Evolutionary conservation across 35 echinoderm and acorn worm species (phyloP), one percentile per base, ranked within the genome.

Genomic region (Apostichopus californicus): DNA sequence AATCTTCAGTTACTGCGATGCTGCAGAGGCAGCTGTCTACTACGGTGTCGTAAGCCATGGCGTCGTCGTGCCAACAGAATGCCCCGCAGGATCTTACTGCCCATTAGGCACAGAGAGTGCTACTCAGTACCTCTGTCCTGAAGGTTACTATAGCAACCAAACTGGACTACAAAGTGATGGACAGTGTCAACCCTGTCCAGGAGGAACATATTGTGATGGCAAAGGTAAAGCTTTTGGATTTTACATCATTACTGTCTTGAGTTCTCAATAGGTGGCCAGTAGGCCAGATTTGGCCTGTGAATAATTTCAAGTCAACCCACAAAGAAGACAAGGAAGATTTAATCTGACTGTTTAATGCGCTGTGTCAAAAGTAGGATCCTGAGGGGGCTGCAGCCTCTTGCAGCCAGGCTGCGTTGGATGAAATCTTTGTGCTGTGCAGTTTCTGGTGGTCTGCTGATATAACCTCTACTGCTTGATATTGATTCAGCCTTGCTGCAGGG

Each of bases 161-260:
- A 96, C 95, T 46, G 87, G 81, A 14, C 95, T 94, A 5, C 86
- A 98, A 5, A 85, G 83, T 34, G 93, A 91, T 24, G 97, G 86
- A 9, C 95, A 98, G 75, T 98, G 97, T 68, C 97, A 94, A 53
- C 93, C 97, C 1, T 98, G 97, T 56, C 97, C 97, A 88, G 97
- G 97, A 10, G 97, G 97, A 17, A 98, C 95, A 1, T 98, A 94
- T 82, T 98, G 97, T 83, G 97, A 98, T 61, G 84, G 93, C 12
- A 46, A 93, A 89, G 97, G 95, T 95, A 77, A 90, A n/a, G 10
- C 18, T 87, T 14, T 9, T 87, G 15, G 8, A 34, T 87, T 83
- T 17, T 17, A 3, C 23, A 23, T 78, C 5, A 5, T 18, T 0
- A 23, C 5, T 78, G 10, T 21, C 21, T 14, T 9, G 10, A 26